Conservation (phyloP, 1,140 invertebrate species). For the Plutomurus gul region DNA sequence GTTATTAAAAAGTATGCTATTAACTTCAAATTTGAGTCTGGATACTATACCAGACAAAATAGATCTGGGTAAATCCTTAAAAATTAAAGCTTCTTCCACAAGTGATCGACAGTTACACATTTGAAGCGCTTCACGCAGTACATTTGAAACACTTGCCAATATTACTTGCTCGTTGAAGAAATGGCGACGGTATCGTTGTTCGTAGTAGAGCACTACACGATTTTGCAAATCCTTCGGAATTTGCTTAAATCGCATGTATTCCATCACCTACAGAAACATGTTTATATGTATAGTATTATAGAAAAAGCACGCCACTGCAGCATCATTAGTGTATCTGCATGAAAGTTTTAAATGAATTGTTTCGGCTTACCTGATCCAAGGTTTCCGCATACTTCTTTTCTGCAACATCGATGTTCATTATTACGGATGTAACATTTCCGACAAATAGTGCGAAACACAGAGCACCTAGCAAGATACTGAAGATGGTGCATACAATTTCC, state of each 20-base stretch:
- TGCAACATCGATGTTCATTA: conserved; percentile 35
- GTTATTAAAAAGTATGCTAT: background rate
- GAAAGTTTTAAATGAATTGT: no score
- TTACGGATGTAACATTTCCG: conserved; percentile 34
- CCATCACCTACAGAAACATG: conserved; percentile 35
- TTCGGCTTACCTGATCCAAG: conserved; percentile 32
- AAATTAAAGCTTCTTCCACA: conserved; percentile 42
- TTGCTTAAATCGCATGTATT: conserved; percentile 51
- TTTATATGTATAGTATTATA: no score
- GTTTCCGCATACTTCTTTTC: conserved; percentile 45
- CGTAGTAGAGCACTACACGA: conserved; percentile 38
- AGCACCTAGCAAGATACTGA: conserved; percentile 38
- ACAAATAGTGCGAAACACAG: conserved; percentile 37
- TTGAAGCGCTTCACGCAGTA: conserved; percentile 40
- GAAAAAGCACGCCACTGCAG: no score
- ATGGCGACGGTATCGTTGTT: conserved; percentile 36
- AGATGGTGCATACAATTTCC: conserved; percentile 40
- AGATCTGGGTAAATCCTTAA: conserved; percentile 30
- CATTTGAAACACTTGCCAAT: conserved; percentile 34
- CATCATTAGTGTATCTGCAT: no score
- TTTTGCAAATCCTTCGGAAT: conserved; percentile 44
- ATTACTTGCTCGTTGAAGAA: conserved; percentile 47
- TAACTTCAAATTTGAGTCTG: conserved; percentile 40
- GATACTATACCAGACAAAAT: conserved; percentile 43
- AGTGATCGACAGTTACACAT: conserved; percentile 46